Conservation (phyloP, 2,113 vertebrate genomes). For the Willisornis vidua region DNA sequence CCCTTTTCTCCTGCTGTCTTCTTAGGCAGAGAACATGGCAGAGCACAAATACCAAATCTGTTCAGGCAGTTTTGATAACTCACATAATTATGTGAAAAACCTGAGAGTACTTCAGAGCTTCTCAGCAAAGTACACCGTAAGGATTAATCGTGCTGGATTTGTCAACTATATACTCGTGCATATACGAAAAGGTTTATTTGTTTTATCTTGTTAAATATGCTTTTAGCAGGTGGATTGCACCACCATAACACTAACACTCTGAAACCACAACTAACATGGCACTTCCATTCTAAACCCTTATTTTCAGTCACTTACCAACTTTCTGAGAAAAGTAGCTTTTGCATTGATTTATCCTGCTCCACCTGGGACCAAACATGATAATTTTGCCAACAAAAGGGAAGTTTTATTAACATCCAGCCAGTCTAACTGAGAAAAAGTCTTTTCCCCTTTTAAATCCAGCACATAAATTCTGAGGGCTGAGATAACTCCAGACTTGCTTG, state of each 20-base stretch:
- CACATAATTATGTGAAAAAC: background rate
- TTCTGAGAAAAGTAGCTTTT: slow-evolving; percentile 39
- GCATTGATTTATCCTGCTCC: slow-evolving; percentile 40
- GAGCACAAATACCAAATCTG: background rate
- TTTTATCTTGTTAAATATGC: slow-evolving; percentile 5
- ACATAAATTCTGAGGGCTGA: slow-evolving; percentile 24
- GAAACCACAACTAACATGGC: background rate
- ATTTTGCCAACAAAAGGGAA: background rate
- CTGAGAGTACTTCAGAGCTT: background rate
- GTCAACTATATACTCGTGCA: background rate
- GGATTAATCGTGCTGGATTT: background rate
- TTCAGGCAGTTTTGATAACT: background rate
- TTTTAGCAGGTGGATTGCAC: background rate
- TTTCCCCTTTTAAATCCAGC: slow-evolving; percentile 29
- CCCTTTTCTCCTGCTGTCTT: background rate
- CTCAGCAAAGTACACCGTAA: background rate
- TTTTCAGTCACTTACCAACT: slow-evolving; percentile 29
- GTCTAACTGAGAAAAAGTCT: slow-evolving; percentile 31
- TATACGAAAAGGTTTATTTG: background rate
- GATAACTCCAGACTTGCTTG: background rate
- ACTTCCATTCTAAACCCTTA: background rate
- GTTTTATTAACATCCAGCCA: slow-evolving; percentile 52
- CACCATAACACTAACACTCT: background rate
- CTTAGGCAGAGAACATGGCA: background rate
- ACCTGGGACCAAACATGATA: slow-evolving; percentile 22